Conservation (phyloP, 2,113 vertebrate genomes). For the Eolophus roseicapilla region DNA sequence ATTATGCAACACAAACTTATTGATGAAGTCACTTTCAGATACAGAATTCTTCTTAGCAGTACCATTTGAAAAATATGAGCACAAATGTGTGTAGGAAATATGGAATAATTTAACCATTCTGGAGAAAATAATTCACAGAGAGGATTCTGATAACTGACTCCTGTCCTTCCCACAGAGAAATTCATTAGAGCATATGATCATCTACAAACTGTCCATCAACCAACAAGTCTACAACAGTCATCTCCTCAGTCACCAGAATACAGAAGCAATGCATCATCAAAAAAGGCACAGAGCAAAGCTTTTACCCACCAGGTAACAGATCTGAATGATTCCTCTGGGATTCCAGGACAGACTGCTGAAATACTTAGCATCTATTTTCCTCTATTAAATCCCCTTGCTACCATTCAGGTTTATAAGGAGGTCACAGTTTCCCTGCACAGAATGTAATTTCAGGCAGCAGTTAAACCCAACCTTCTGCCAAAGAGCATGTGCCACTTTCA, state of each 20-base stretch:
- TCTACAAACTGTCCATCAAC: neutral
- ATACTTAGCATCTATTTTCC: neutral
- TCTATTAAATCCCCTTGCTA: neutral
- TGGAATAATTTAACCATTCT: neutral
- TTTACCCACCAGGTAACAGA: neutral
- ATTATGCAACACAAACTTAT: neutral
- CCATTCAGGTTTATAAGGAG: neutral
- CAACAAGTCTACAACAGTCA: neutral
- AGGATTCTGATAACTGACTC: neutral
- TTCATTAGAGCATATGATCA: neutral
- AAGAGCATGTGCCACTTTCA: accelerated
- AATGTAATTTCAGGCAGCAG: neutral
- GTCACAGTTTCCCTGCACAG: accelerated
- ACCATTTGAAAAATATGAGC: neutral
- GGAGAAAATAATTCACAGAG: neutral
- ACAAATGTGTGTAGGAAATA: neutral
- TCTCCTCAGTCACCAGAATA: neutral
- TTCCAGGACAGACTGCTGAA: neutral
- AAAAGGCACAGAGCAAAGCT: neutral
- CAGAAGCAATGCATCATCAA: neutral
- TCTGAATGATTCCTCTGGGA: neutral
- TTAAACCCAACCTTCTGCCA: neutral
- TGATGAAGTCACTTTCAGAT: neutral
- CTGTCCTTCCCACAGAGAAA: neutral
- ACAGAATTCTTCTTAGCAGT: neutral